Evolutionary conservation across 1,140 invertebrate genomes (phyloP).

Genomic region (Zeugodacus cucurbitae): DNA sequence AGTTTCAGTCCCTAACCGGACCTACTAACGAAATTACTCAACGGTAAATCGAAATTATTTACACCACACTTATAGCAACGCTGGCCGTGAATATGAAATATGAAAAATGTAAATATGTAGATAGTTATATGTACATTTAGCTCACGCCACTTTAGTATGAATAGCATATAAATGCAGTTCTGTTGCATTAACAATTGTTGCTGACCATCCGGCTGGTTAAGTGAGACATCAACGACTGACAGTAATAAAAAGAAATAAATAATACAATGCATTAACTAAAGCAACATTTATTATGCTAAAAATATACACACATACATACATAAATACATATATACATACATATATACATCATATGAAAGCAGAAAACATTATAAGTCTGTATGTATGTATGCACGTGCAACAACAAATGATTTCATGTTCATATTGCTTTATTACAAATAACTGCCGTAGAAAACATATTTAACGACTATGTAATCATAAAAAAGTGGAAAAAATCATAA

Average conservation of each 20-base stretch:
- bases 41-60: too few relatives aligned
- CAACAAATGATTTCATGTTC: background rate
- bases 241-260: background rate
- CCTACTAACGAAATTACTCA: too few relatives aligned
- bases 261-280: background rate
- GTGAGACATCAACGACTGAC: background rate
- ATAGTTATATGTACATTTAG: too few relatives aligned
- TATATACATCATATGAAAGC: background rate
- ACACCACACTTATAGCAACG: too few relatives aligned
- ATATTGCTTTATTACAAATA: constrained; percentile 26
- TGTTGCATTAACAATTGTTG: background rate
- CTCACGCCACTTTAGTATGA: background rate
- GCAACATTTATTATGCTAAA: too few relatives aligned
- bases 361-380: background rate
- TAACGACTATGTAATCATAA: background rate
- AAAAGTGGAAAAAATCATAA: background rate
- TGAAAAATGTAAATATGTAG: too few relatives aligned
- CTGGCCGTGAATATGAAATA: too few relatives aligned
- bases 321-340: background rate
- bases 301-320: background rate
- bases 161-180: background rate
- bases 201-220: background rate
- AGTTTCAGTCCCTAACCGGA: too few relatives aligned
- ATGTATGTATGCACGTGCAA: background rate
- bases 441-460: background rate